These are phyloP conservation scores for Tipula helvola DNA, from an alignment of 2,888 invertebrate species.

Conservation along the genomic window DNA sequence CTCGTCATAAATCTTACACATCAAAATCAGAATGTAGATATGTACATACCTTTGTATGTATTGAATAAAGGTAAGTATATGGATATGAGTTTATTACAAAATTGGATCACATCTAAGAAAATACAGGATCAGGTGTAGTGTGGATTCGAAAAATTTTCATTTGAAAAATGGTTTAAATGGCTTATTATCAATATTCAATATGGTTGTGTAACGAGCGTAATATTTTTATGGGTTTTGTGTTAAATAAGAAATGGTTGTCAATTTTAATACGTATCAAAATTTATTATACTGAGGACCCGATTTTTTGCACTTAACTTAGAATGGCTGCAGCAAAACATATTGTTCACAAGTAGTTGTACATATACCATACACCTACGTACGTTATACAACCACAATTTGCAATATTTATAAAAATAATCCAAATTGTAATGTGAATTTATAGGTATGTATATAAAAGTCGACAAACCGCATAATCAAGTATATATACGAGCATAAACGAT, in stretches of 20 bases:
- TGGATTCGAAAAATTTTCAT: background rate
- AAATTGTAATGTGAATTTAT: background rate
- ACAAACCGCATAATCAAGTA: background rate
- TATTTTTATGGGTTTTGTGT: background rate
- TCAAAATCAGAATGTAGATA: background rate
- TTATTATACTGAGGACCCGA: no score
- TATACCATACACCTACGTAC: no score
- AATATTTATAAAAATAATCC: background rate
- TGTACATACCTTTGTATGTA: no score
- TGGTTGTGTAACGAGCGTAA: background rate
- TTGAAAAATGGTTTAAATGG: background rate
- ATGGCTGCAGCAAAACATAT: no score
- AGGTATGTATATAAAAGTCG: background rate
- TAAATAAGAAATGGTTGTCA: background rate
- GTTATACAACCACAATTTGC: no score
- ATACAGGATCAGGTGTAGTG: background rate
- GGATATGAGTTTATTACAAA: background rate
- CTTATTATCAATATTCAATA: background rate
- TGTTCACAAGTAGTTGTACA: no score
- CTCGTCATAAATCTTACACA: background rate
- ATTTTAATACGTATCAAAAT: background rate
- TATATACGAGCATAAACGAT: background rate
- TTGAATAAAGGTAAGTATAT: no score
- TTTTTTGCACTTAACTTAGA: no score
- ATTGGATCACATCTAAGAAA: background rate